Conservation (phyloP, 1,140 invertebrate species). For the Potamilus streckersoni region DNA sequence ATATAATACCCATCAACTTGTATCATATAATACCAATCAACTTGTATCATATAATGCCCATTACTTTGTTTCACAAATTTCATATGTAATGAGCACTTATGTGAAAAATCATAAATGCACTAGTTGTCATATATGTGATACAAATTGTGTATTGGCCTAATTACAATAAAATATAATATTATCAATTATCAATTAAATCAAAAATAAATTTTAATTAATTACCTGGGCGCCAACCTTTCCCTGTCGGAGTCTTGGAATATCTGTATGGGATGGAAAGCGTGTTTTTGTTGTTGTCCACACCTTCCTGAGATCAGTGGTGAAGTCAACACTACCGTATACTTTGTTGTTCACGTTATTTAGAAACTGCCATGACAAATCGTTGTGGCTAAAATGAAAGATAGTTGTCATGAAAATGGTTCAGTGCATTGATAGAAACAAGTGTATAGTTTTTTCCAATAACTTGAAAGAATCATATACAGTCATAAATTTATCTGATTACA, state of each 20-base stretch:
- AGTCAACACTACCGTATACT: constrained; percentile 79
- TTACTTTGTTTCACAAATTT: no score
- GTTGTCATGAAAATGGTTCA: neutral
- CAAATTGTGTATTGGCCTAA: no score
- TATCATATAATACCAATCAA: no score
- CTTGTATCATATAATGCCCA: no score
- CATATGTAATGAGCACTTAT: no score
- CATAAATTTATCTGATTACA: no score
- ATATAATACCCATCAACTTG: no score
- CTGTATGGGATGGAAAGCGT: constrained; percentile 77
- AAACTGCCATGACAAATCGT: constrained; percentile 89
- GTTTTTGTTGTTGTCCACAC: constrained; percentile 65
- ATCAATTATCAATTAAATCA: no score
- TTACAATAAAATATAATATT: no score
- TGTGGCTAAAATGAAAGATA: constrained; percentile 75
- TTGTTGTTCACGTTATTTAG: constrained; percentile 85
- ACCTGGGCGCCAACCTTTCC: constrained; percentile 89
- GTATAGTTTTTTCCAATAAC: neutral
- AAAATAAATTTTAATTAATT: neutral
- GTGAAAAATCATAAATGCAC: no score
- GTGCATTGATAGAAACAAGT: neutral
- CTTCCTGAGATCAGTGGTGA: constrained; percentile 79
- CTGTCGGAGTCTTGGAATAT: constrained; percentile 83
- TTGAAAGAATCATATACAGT: neutral
- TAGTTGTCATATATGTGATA: no score